Evolutionary conservation across 2,888 invertebrate species (phyloP).

Genomic region (Eudasyphora cyanicolor): DNA sequence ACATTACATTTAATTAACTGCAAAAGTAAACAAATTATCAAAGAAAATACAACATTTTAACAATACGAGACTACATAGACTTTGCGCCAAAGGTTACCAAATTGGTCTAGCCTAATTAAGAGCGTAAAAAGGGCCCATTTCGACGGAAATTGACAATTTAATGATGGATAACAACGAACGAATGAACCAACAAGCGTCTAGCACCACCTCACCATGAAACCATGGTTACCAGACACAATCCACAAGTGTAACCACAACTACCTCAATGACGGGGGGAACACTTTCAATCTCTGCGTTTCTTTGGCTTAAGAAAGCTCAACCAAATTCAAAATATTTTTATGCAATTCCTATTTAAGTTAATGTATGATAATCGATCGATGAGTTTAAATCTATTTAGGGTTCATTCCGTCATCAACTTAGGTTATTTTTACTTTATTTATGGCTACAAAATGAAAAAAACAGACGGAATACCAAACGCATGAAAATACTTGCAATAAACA

Average conservation of each 20-base stretch:
- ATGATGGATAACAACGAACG: constrained; percentile 29
- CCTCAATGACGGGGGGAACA: too few relatives aligned
- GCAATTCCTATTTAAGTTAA: background rate
- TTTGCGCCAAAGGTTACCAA: constrained; percentile 38
- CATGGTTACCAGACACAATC: too few relatives aligned
- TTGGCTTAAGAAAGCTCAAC: too few relatives aligned
- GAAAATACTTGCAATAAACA: constrained; percentile 3
- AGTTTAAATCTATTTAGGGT: background rate
- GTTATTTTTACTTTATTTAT: background rate
- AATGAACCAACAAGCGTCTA: background rate
- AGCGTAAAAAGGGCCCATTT: too few relatives aligned
- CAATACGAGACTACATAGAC: background rate
- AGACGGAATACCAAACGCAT: background rate
- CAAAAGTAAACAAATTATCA: constrained; percentile 35
- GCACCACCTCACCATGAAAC: too few relatives aligned
- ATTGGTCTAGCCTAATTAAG: constrained; percentile 33
- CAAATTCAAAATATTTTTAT: background rate
- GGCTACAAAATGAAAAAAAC: too few relatives aligned
- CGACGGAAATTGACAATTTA: constrained; percentile 50
- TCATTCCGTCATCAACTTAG: background rate
- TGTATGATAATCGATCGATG: background rate
- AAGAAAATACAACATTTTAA: constrained; percentile 5
- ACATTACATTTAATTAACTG: constrained; percentile 13
- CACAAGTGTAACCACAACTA: too few relatives aligned
- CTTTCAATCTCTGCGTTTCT: too few relatives aligned